phyloP scores from a whole-genome alignment of 2,113 vertebrate genomes.

The Alouatta palliata region DNA sequence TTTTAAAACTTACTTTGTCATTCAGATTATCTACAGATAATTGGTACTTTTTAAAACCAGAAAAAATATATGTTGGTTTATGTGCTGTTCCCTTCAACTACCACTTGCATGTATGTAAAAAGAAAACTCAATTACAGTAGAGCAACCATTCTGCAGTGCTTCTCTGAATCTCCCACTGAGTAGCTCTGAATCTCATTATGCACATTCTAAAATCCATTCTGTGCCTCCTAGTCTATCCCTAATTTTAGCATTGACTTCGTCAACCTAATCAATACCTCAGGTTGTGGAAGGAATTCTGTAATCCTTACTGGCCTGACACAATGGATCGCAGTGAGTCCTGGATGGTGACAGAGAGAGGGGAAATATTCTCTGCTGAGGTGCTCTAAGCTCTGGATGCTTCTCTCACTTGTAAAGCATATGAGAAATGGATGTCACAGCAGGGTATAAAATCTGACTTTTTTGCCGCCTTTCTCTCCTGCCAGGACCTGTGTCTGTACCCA shows the following conservation, averaged over 20 bases:
- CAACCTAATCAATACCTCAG: not conserved
- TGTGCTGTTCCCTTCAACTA: not conserved
- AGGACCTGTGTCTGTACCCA: not conserved
- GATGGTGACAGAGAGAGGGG: not conserved
- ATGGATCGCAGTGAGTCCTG: not conserved
- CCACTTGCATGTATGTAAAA: not conserved
- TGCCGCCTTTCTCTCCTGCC: not conserved
- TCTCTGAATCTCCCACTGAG: not conserved
- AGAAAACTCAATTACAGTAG: not conserved
- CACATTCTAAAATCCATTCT: not conserved
- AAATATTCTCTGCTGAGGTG: not conserved
- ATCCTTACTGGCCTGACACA: not conserved
- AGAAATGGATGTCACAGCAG: not conserved
- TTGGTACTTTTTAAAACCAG: not conserved
- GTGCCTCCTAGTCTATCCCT: not conserved
- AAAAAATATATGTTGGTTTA: not conserved
- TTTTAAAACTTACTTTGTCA: not conserved
- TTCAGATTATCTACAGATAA: not conserved
- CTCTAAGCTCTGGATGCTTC: not conserved
- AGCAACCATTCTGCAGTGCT: not conserved
- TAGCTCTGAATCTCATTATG: not conserved
- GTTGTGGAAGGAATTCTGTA: not conserved
- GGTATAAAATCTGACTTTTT: not conserved
- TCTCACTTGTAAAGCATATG: not conserved
- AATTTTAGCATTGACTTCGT: not conserved